A percentile compares a stretch with the other conserved stretches of the same genome.
phyloP scores from a whole-genome alignment of 2,888 invertebrate genomes.

The Aproaerema taeniolella region DNA sequence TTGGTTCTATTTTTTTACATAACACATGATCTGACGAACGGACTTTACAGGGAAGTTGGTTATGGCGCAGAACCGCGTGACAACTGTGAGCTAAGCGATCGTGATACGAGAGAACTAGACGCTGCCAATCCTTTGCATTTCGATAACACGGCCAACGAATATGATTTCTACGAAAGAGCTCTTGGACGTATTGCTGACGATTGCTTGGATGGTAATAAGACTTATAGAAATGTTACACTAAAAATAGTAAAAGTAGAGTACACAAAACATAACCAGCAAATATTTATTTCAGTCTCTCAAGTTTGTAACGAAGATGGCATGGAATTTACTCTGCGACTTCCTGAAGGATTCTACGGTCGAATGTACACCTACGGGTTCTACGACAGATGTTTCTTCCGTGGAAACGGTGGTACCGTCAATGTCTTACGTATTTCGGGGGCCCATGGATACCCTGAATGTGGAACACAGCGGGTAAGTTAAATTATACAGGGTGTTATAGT shows the following conservation, averaged over 20 bases:
- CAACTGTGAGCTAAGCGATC: conserved; percentile 93
- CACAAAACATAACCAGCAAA: background rate
- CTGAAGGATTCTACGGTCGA: conserved; percentile 92
- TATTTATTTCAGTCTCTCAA: conserved; percentile 83
- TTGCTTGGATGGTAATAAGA: conserved; percentile 87
- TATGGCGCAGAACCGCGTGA: conserved; percentile 82
- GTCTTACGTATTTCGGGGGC: conserved; percentile 91
- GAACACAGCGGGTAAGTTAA: conserved; percentile 85
- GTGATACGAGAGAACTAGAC: conserved; percentile 89
- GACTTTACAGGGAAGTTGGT: conserved; percentile 63
- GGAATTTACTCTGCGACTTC: conserved; percentile 93
- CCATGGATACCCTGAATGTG: conserved; percentile 96
- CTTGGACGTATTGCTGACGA: conserved; percentile 85
- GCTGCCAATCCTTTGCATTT: conserved; percentile 91
- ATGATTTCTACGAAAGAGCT: conserved; percentile 89
- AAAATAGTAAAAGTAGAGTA: conserved; percentile 17
- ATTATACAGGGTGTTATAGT: too few species aligned
- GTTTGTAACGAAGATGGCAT: conserved; percentile 95
- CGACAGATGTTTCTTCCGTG: conserved; percentile 93
- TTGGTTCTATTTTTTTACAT: too few species aligned
- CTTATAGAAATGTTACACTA: too few species aligned
- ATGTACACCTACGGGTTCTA: conserved; percentile 96
- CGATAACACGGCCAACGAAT: conserved; percentile 87
- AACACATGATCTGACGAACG: too few species aligned
- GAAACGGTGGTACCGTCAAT: conserved; percentile 90